Evolutionary conservation across 2,113 vertebrate species (phyloP).

Genomic region (Semicossyphus pulcher): DNA sequence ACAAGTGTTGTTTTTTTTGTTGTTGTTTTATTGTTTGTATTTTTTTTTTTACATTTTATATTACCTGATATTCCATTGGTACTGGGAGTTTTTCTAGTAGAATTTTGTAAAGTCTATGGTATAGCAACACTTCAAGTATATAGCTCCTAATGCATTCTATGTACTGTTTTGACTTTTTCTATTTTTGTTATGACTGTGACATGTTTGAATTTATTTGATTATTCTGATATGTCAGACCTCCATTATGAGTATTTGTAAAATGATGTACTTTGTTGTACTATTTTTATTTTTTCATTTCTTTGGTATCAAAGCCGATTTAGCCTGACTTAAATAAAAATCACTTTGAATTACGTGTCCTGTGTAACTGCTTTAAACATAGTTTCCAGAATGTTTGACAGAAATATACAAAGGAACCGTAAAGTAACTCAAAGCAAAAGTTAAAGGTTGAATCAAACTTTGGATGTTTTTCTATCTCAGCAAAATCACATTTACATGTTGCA

Average conservation of each 20-base stretch:
- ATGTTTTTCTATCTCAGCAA: no score
- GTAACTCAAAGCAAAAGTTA: no score
- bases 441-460: no score
- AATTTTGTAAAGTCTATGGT: conserved; percentile 82
- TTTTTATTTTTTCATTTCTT: conserved; percentile 80
- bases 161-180: conserved; percentile 80
- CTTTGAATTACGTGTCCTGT: conserved; percentile 51
- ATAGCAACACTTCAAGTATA: conserved; percentile 75
- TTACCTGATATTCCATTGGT: conserved; percentile 74
- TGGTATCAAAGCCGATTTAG: conserved; percentile 76
- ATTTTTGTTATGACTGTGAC: conserved; percentile 80
- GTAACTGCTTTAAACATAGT: background rate
- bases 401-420: no score
- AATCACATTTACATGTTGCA: no score
- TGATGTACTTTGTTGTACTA: conserved; percentile 80
- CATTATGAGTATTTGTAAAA: conserved; percentile 81
- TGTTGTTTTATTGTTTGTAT: conserved; percentile 47
- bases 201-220: conserved; percentile 74
- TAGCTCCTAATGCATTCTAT: conserved; percentile 80
- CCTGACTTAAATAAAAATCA: conserved; percentile 79
- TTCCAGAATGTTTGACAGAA: no score
- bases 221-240: conserved; percentile 72
- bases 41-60: conserved; percentile 72
- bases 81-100: conserved; percentile 82
- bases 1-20: conserved; percentile 35